These are phyloP conservation scores for Laticauda laticaudata DNA, from an alignment of 2,113 vertebrate species.

Conservation along the genomic window DNA sequence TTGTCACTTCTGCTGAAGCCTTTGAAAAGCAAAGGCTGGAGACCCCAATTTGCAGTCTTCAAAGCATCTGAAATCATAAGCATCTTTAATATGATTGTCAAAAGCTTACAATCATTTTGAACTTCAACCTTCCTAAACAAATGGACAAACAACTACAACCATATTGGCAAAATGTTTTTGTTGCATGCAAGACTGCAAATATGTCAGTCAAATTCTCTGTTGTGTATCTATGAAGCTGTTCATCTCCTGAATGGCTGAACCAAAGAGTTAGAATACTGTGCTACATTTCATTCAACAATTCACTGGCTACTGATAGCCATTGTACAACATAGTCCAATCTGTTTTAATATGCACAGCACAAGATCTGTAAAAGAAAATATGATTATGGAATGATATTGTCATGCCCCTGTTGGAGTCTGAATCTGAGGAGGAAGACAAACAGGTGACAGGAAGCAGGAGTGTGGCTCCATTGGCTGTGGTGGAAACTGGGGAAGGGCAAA, in stretches of 20 bases:
- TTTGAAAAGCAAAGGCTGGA: constrained; percentile 28
- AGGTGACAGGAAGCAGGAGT: no score
- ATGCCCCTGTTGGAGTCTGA: no score
- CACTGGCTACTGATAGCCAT: background rate
- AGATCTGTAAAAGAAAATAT: background rate
- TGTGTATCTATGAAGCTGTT: background rate
- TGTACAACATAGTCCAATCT: background rate
- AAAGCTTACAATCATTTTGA: background rate
- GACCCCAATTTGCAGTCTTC: constrained; percentile 4
- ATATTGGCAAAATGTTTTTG: background rate
- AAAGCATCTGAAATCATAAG: constrained; percentile 20
- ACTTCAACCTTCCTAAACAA: background rate
- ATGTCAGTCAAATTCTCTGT: background rate
- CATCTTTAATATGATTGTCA: background rate
- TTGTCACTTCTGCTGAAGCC: background rate
- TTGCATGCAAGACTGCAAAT: background rate
- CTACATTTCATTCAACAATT: background rate
- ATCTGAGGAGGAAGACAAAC: no score
- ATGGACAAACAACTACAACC: background rate
- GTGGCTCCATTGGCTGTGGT: no score
- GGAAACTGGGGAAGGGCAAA: no score
- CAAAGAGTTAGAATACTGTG: background rate
- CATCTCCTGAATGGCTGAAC: background rate
- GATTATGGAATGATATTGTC: background rate
- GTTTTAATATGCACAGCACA: background rate